Conservation (phyloP, 1,140 invertebrate genomes). For the Drosophila sproati region DNA sequence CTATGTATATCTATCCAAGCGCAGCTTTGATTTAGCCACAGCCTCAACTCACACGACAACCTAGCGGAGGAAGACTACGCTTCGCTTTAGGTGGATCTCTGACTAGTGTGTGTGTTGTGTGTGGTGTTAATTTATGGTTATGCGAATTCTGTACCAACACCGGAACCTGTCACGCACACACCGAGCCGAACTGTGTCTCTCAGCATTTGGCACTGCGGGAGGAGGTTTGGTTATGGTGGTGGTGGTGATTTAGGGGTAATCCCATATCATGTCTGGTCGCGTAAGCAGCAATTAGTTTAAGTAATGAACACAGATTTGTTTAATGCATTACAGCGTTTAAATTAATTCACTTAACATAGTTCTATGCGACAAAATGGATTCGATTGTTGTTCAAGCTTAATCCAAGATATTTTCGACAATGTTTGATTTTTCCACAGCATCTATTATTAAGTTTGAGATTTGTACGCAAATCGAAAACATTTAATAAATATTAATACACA, state of each 20-base stretch:
- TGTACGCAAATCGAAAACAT: no score
- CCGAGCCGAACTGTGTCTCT: background rate
- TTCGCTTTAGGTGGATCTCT: background rate
- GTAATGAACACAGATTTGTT: slow-evolving; percentile 73
- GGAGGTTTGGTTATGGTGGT: no score
- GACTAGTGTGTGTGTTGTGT: slow-evolving; percentile 23
- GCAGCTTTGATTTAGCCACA: background rate
- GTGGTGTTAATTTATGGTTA: slow-evolving; percentile 76
- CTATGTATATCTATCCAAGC: background rate
- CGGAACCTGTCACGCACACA: slow-evolving; percentile 73
- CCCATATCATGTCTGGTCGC: background rate
- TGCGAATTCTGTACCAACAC: slow-evolving; percentile 66
- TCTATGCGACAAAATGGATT: background rate
- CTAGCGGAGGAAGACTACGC: background rate
- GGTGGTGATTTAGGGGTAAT: slow-evolving; percentile 1
- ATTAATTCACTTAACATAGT: slow-evolving; percentile 22
- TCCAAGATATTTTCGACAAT: no score
- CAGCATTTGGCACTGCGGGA: background rate
- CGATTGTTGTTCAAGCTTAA: no score
- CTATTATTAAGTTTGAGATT: no score
- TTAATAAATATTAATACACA: no score
- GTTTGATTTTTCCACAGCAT: no score
- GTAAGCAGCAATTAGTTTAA: slow-evolving; percentile 69
- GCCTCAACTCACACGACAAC: background rate
- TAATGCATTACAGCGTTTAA: slow-evolving; percentile 59